phyloP scores from a whole-genome alignment of 2,113 vertebrate species.

The Callionymus lyra region DNA sequence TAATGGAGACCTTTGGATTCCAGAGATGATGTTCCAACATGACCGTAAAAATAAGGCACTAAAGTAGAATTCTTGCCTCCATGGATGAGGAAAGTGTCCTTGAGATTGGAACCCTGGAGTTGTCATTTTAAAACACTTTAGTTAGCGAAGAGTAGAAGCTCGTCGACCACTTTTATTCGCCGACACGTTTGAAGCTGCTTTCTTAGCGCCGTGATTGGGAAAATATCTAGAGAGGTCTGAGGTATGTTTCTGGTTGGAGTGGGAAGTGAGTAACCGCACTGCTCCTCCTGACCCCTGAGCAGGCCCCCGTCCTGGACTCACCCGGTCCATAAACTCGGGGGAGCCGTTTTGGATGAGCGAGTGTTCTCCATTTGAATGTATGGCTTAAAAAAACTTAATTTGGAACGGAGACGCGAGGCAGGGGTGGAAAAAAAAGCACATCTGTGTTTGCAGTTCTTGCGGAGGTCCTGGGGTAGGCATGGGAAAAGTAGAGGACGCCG shows the following conservation, averaged over 20 bases:
- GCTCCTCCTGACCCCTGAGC: constrained; percentile 5
- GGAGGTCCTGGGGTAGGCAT: constrained; percentile 20
- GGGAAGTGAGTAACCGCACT: constrained; percentile 1
- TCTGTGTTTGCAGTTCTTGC: constrained; percentile 55
- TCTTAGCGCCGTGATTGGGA: constrained; percentile 7
- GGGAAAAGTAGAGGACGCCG: constrained; percentile 23
- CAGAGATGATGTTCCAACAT: too few relatives aligned
- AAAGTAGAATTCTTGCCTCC: too few relatives aligned
- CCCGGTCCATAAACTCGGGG: constrained; percentile 10
- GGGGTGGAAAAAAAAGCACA: constrained; percentile 36
- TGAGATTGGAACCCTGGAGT: too few relatives aligned
- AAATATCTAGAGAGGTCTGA: constrained; percentile 1
- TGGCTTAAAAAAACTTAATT: too few relatives aligned
- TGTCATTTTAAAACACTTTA: too few relatives aligned
- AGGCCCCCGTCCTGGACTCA: constrained; percentile 26
- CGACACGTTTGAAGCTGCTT: constrained; percentile 1
- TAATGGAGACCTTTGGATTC: too few relatives aligned
- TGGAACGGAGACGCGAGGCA: constrained; percentile 16
- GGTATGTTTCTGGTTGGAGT: constrained; percentile 11
- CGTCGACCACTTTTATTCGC: too few relatives aligned
- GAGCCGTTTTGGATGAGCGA: constrained; percentile 9
- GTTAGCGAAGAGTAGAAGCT: too few relatives aligned
- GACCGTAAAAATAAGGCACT: too few relatives aligned
- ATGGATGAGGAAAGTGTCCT: too few relatives aligned
- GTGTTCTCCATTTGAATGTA: constrained; percentile 9